These are phyloP conservation scores for Trialeurodes vaporariorum DNA, from an alignment of 1,140 invertebrate genomes.

Conservation along the genomic window DNA sequence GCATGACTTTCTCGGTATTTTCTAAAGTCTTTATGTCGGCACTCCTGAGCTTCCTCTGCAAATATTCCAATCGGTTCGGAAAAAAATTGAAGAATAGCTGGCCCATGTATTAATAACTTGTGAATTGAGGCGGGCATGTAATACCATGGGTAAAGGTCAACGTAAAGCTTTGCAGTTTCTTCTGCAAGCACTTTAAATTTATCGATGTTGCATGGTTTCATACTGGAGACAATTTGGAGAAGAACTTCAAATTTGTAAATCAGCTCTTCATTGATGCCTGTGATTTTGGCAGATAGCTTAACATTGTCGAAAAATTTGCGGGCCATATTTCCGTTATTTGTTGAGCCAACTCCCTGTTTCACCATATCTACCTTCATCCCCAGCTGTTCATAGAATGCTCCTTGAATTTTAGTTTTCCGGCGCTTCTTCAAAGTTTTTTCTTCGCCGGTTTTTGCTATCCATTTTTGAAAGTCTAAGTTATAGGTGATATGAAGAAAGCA, in stretches of 20 bases:
- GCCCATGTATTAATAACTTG: too few species aligned
- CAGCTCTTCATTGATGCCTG: background rate
- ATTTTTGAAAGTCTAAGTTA: too few species aligned
- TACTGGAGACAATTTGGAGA: background rate
- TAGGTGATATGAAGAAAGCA: too few species aligned
- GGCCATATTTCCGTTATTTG: background rate
- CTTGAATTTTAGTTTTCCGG: too few species aligned
- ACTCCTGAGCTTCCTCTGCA: too few species aligned
- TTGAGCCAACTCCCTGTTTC: background rate
- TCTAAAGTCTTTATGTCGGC: too few species aligned
- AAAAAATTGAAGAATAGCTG: too few species aligned
- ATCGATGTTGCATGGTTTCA: background rate
- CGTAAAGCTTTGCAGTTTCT: constrained; percentile 22
- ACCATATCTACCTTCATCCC: background rate
- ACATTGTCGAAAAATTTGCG: background rate
- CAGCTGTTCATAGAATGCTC: background rate
- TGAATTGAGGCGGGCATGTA: constrained; percentile 25
- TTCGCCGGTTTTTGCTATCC: too few species aligned
- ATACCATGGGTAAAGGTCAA: constrained; percentile 26
- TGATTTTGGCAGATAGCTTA: background rate
- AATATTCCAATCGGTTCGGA: too few species aligned
- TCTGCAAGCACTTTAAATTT: constrained; percentile 10
- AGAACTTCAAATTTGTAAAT: background rate
- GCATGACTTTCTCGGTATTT: too few species aligned
- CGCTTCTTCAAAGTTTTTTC: too few species aligned